These are phyloP conservation scores for Bos indicus DNA, from an alignment of 2,113 vertebrate genomes.

Conservation along the genomic window DNA sequence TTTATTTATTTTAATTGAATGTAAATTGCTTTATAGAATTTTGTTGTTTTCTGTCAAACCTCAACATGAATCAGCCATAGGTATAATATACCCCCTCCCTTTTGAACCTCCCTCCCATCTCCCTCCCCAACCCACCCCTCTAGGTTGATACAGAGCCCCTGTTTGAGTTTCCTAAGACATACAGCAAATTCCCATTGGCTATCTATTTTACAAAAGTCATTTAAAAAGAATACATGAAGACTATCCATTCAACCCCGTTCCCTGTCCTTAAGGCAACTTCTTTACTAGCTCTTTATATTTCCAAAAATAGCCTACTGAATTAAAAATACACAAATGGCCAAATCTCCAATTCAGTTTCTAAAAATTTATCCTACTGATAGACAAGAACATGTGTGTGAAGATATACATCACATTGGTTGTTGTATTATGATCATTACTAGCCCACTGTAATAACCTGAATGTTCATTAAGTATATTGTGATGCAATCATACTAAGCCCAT, in stretches of 20 bases:
- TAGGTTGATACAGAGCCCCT: not conserved
- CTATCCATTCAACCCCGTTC: not conserved
- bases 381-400: not conserved
- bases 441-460: not conserved
- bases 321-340: not conserved
- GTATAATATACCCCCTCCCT: not conserved
- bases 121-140: not conserved
- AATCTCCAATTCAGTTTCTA: not conserved
- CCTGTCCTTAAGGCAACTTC: not conserved
- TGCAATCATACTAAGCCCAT: not conserved
- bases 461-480: not conserved
- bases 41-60: not conserved
- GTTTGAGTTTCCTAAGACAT: not conserved
- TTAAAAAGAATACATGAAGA: conserved; percentile 5
- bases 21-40: not conserved
- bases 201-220: not conserved
- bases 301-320: not conserved
- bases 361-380: not conserved
- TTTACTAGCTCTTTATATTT: not conserved
- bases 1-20: not conserved
- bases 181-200: not conserved
- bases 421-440: not conserved
- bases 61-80: not conserved
- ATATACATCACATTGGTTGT: not conserved
- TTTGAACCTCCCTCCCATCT: not conserved